Evolutionary conservation across 2,797 vertebrate species (phyloP).

Genomic region (Anas bernieri): DNA sequence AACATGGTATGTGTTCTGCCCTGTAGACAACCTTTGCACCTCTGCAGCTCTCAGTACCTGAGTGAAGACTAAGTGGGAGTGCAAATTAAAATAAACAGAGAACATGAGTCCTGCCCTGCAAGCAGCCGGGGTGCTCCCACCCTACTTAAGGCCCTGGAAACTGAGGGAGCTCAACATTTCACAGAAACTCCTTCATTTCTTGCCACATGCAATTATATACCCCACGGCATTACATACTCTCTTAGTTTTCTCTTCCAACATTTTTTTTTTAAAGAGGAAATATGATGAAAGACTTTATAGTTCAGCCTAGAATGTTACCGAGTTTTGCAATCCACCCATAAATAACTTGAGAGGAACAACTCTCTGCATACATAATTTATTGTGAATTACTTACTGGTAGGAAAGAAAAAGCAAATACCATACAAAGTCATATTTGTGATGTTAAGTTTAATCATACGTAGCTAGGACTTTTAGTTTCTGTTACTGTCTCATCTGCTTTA

Average conservation of each 20-base stretch:
- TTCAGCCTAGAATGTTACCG: neutral
- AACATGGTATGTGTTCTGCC: neutral
- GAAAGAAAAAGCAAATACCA: neutral
- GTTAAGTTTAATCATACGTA: neutral
- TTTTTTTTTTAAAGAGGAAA: neutral
- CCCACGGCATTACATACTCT: neutral
- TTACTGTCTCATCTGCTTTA: neutral
- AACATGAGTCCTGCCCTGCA: fast-evolving
- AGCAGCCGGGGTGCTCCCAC: neutral
- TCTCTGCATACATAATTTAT: neutral
- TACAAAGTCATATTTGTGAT: neutral
- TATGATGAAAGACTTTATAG: neutral
- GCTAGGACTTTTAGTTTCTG: neutral
- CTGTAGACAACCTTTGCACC: neutral
- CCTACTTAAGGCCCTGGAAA: neutral
- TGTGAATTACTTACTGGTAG: neutral
- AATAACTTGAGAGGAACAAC: neutral
- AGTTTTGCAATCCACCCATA: slow-evolving; percentile 17
- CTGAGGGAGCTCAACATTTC: neutral
- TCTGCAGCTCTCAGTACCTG: neutral
- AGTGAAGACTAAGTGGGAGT: neutral
- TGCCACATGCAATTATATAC: neutral
- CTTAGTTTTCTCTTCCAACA: neutral
- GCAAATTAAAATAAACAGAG: neutral
- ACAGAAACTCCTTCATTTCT: neutral